Evolutionary conservation across 2,113 vertebrate genomes (phyloP).

Genomic region (Rhinogobius similis): DNA sequence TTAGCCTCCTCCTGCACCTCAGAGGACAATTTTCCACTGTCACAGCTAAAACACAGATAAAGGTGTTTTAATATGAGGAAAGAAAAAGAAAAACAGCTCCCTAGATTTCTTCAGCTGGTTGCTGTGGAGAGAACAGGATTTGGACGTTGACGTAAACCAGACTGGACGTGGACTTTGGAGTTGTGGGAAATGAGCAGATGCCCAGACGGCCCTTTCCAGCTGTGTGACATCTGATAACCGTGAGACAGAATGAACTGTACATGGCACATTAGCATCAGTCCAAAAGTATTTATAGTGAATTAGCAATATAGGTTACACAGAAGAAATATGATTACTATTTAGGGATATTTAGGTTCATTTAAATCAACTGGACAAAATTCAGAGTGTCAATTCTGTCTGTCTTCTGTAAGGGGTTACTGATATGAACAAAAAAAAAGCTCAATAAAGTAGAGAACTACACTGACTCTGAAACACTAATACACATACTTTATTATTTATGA

Average conservation of each 20-base stretch:
- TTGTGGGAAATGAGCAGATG: constrained; percentile 64
- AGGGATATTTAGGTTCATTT: neutral
- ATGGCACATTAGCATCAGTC: constrained; percentile 20
- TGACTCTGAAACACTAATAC: no score
- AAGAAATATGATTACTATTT: constrained; percentile 1
- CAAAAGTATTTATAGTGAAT: neutral
- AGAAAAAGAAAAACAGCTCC: constrained; percentile 23
- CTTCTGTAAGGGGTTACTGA: no score
- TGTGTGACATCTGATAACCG: constrained; percentile 68
- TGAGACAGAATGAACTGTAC: constrained; percentile 45
- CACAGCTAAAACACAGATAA: constrained; percentile 23
- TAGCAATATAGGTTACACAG: neutral
- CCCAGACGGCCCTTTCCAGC: constrained; percentile 59
- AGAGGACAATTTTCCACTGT: constrained; percentile 5
- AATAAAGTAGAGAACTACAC: no score
- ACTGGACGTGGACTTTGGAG: constrained; percentile 31
- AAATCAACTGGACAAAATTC: neutral
- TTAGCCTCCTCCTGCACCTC: neutral
- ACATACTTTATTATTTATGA: no score
- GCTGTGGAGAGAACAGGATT: constrained; percentile 33
- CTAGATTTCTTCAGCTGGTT: constrained; percentile 24
- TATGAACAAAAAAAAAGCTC: no score
- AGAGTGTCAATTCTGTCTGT: no score
- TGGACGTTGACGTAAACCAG: constrained; percentile 55
- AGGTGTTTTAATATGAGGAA: constrained; percentile 17